Evolutionary conservation across 1,140 invertebrate species (phyloP).

Genomic region (Sycophila sp.): DNA sequence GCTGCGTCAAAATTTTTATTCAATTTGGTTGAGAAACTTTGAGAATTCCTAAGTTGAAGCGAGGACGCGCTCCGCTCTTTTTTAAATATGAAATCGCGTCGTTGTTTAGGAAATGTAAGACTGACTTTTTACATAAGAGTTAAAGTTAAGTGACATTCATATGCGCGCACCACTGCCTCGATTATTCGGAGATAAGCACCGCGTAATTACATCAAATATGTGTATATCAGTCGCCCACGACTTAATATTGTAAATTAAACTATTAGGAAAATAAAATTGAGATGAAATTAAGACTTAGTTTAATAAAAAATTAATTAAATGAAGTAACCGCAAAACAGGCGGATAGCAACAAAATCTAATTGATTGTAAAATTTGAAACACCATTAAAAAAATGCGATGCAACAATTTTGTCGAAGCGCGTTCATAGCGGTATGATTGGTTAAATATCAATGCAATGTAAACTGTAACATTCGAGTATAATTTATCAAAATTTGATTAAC

Average conservation of each 20-base stretch:
- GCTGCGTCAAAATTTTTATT: slow-evolving; percentile 12
- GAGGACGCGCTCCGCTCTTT: slow-evolving; percentile 1
- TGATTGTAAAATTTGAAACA: not conserved
- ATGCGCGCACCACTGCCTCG: slow-evolving; percentile 33
- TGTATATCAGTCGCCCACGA: slow-evolving; percentile 23
- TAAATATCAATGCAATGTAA: no score
- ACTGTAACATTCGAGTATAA: no score
- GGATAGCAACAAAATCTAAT: no score
- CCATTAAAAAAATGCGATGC: not conserved
- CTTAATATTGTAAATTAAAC: slow-evolving; percentile 15
- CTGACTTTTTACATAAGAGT: slow-evolving; percentile 60
- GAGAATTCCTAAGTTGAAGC: slow-evolving; percentile 30
- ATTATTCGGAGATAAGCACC: slow-evolving; percentile 32
- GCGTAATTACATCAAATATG: slow-evolving; percentile 21
- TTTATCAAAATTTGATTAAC: no score
- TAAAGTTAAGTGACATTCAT: slow-evolving; percentile 35
- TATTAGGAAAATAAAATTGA: slow-evolving; percentile 27
- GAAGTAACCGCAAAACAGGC: no score
- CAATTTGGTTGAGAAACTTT: slow-evolving; percentile 27
- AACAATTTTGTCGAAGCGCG: no score
- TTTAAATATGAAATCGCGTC: slow-evolving; percentile 44
- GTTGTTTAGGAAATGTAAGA: slow-evolving; percentile 56
- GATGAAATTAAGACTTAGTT: no score
- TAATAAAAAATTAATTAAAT: no score
- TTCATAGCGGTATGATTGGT: no score